Evolutionary conservation across 2,888 invertebrate species (phyloP), one percentile per base, ranked within the genome.

Genomic region (Hipparchia sbordonii): DNA sequence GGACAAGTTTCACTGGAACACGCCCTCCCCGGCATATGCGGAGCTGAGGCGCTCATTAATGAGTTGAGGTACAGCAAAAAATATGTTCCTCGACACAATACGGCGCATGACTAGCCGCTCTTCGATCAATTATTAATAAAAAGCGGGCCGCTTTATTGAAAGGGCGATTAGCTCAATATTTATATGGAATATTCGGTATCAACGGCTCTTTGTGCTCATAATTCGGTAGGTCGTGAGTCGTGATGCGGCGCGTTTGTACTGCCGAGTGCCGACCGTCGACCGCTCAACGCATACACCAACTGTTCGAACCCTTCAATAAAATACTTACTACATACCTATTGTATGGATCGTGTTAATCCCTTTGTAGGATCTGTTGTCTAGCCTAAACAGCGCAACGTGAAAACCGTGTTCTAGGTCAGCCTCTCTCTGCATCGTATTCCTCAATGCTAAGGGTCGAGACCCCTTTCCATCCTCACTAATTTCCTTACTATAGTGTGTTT

Each of bases 81-180:
- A 91, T 87, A 84, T 89, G 89, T 90, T 90, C 87, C 77, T 84
- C 87, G 80, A 87, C 83, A 92, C 92, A 92, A 92, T 92, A 90
- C 88, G 87, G 89, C 90, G 91, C 93, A 93, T 93, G 93, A 93
- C 93, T 93, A 89, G 93, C 87, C 86, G 87, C 87, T 91, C 89
- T 81, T 85, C 89, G 88, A 93, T 93, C 93, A 92, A 93, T 93
- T 93, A 93, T 93, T 93, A 93, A 93, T 93, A 93, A 93, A 93
- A 93, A 93, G 91, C 92, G 89, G 90, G 90, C 93, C 92, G 93
- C 91, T 90, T 90, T 91, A 92, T 92, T 93, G 93, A 93, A 93
- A 93, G 92, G 92, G 93, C 93, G 93, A 93, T 93, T 93, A 93
- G 93, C 93, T 93, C 93, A 93, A 93, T 93, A 93, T 93, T 93